Base-by-base conservation (phyloP, 2,113 vertebrate genomes). In the Cranoglanis bouderius region DNA sequence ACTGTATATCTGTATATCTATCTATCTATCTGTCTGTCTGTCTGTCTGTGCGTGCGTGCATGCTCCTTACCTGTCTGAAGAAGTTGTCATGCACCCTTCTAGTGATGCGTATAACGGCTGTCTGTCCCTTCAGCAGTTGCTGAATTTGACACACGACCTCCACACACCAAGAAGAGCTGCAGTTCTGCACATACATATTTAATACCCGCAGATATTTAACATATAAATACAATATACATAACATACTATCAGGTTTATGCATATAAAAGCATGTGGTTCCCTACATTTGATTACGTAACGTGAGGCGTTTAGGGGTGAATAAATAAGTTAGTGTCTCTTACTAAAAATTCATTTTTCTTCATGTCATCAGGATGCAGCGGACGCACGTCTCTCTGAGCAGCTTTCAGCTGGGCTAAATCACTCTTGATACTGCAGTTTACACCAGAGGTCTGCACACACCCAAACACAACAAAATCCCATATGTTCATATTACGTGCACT, bases 1-100 rank as follows among this genome's bases (percentile, higher is more conserved):
- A 43, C 4, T 46, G 7, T 46, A 49, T 61, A 61, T 7, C 4
- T 61, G 24, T 61, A 1, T 21, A 21, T 53, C 59, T 59, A 87
- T 84, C n/a, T 78, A 13, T 78, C 9, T 85, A 7, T 63, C 35
- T 72, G 12, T 80, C 4, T 80, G 29, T 85, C 5, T 35, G 26
- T 70, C 13, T 67, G 0, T 18, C 35, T 53, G 75, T 59, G 89
- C 78, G 38, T 77, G 9, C 40, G 10, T 80, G 13, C 13, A 40
- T 35, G 77, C 14, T 6, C 16, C 92, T 95, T 92, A 98, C 98
- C 94, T 95, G 94, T 88, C 95, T 94, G 95, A 99, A 98, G 92
- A 98, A 98, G 38, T 96, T 95, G 4, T 97, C 96, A 32, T 98
- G 96, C 65, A 99, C 88, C 91, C 95, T 92, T 72, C 97, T 95